Evolutionary conservation across 2,888 invertebrate genomes (phyloP), one percentile per base, ranked within the genome.

Genomic region (Syrphus vitripennis): DNA sequence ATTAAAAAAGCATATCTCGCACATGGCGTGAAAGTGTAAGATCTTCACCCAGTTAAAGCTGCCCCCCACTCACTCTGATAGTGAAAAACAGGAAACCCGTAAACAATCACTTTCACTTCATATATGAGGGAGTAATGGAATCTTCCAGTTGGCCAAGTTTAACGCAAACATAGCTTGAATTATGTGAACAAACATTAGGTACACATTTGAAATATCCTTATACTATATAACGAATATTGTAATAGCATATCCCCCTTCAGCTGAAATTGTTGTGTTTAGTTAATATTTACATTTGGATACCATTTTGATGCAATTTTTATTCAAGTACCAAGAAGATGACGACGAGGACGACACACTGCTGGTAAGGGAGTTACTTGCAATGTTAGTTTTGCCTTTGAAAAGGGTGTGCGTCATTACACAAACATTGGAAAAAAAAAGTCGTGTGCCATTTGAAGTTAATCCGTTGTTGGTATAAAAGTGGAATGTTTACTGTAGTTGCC

Each of bases 291-390:
- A 65, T 74, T 82, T 63, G 69, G 59, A 48, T 78, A 69, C 83
- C 79, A 79, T 79, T n/a, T 81, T 84, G 77, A 83, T 87, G 89
- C 87, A 87, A 89, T 88, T 88, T 88, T 89, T 88, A 72, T 83
- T 90, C 90, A 90, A 90, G 90, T 89, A 88, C 14, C 31, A 50
- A 34, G 48, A 70, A 31, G 14, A 50, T 31, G 31, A 34, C 2
- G 31, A 29, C 6, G 14, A 19, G 0, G 55, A 55, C 6, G 59
- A 21, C 37, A 37, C n/a, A n/a, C 16, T 24, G 12, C 2, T 29
- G 63, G 42, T 19, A 19, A 59, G 61, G 59, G 61, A 48, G 61
- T 16, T 12, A 48, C 55, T 71, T 45, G n/a, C n/a, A n/a, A n/a
- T 55, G 53, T 65, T 59, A 40, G 57, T 50, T 19, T 59, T 37